These are phyloP conservation scores for Pangasius macronema DNA, from an alignment of 2,797 vertebrate species.

Conservation along the genomic window DNA sequence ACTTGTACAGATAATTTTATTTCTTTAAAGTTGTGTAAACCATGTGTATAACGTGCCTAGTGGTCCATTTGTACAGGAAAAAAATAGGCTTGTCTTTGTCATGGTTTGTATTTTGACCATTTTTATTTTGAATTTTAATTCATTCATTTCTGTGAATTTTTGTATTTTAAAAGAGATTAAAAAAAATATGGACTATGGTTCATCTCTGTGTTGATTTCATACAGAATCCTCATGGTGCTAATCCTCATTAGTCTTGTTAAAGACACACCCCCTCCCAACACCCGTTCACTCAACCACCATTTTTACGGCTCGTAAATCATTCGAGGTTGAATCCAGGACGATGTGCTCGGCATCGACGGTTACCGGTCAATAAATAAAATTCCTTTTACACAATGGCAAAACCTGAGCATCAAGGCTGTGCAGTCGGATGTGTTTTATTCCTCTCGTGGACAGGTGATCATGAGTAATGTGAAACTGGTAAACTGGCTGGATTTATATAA, in stretches of 20 bases:
- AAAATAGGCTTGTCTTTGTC: not conserved
- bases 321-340: not conserved
- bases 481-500: not conserved
- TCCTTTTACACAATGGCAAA: not conserved
- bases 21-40: not conserved
- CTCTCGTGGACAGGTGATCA: not conserved
- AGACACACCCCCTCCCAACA: not conserved
- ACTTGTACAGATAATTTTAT: constrained; percentile 6
- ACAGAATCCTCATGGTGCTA: not conserved
- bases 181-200: not conserved
- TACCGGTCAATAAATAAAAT: not conserved
- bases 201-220: not conserved
- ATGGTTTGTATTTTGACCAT: not conserved
- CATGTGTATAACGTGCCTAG: not conserved
- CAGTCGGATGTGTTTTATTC: not conserved
- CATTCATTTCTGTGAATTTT: not conserved
- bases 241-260: not conserved
- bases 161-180: not conserved
- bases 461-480: not conserved
- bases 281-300: not conserved
- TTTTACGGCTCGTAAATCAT: not conserved
- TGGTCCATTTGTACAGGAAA: constrained; percentile 8
- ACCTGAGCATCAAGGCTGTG: not conserved
- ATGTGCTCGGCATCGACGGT: not conserved
- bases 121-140: not conserved